Conservation (phyloP, 2,797 vertebrate species). For the Chaetodon trifasciatus region DNA sequence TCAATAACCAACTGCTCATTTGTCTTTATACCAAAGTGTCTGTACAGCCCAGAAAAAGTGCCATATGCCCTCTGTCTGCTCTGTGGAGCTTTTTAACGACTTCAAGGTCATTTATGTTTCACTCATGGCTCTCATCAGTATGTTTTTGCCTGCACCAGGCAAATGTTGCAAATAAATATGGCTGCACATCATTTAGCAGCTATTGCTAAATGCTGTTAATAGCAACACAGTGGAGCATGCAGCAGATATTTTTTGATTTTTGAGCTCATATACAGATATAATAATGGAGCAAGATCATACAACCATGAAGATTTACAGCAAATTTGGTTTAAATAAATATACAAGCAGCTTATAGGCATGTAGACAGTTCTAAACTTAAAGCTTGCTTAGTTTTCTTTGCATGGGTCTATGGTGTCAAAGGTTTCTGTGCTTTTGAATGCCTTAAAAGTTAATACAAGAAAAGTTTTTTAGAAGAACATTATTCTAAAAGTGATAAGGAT, state of each 20-base stretch:
- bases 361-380: too few relatives aligned
- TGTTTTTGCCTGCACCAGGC: too few relatives aligned
- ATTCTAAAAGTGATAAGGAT: slow-evolving; percentile 36
- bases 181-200: background rate
- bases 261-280: too few relatives aligned
- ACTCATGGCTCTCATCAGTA: too few relatives aligned
- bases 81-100: background rate
- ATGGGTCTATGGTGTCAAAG: background rate
- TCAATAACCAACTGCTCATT: background rate
- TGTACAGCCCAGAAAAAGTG: background rate
- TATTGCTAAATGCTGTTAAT: background rate
- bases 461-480: background rate
- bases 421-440: background rate
- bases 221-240: background rate
- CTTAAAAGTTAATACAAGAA: slow-evolving; percentile 16
- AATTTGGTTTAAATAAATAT: background rate
- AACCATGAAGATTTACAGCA: background rate
- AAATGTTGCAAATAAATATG: too few relatives aligned
- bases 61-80: too few relatives aligned
- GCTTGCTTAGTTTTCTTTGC: background rate
- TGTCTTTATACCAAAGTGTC: background rate
- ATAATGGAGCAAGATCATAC: background rate
- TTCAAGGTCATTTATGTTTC: background rate
- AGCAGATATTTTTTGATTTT: background rate
- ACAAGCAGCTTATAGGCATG: background rate